Evolutionary conservation across 2,888 invertebrate species (phyloP), one percentile per base, ranked within the genome.

Genomic region (Spicauda simplicius): DNA sequence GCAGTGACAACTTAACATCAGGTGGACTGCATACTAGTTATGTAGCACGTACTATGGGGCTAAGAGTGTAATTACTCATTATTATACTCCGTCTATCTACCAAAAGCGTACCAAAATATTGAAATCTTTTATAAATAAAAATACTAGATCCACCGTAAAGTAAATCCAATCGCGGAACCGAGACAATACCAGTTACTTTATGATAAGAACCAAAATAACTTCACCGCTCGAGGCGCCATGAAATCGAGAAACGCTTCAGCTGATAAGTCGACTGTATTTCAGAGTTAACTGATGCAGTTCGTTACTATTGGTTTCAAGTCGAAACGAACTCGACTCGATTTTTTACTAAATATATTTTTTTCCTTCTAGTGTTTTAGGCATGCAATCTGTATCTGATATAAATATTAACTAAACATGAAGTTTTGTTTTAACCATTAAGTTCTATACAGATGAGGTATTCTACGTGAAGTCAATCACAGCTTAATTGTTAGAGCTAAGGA

Each of bases 231-330:
- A 69, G 76, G 71, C 73, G 68, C 65, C 73, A 68, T 74, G 79
- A 75, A 77, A 80, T 80, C 78, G 76, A 79, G 81, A 81, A 81
- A 77, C 77, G 77, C 71, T 81, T 75, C 78, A 75, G 74, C 82
- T 85, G 88, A 88, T 90, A 90, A 88, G 84, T 86, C 84, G 80
- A 77, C 81, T 80, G 80, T 77, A 81, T 81, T 83, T 81, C 82
- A 82, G 80, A 33, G 78, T 85, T 72, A 73, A 74, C 74, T 69
- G 73, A 76, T 76, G 76, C 73, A 73, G 76, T 76, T 85, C 83
- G 64, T 55, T 82, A 84, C 84, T 73, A 77, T 16, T 1, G 16
- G 67, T 69, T 70, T 64, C 0, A 33, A 69, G 59, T 68, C 72
- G 70, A 69, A 14, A 37, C 18, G 16, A 64, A 60, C 50, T 60